Evolutionary conservation across 2,888 invertebrate species (phyloP).

Genomic region (Andrena bicolor): DNA sequence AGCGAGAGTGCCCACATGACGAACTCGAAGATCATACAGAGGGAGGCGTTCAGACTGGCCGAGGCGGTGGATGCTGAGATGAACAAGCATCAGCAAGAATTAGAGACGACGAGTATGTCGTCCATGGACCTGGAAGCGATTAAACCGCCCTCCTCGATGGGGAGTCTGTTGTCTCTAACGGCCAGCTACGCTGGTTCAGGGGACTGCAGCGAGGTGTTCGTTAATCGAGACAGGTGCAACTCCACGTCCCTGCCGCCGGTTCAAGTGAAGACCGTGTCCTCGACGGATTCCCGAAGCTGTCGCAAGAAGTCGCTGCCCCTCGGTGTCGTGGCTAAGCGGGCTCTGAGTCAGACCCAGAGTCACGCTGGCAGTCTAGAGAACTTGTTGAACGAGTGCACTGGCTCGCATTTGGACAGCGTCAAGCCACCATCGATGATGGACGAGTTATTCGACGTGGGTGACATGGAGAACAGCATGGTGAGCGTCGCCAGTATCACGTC

Average conservation of each 20-base stretch:
- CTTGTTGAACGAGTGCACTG: constrained; percentile 86
- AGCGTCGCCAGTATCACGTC: constrained; percentile 94
- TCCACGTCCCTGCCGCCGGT: constrained; percentile 76
- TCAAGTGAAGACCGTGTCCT: constrained; percentile 54
- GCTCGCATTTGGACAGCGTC: constrained; percentile 91
- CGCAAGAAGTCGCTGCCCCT: constrained; percentile 90
- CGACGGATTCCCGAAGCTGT: constrained; percentile 58
- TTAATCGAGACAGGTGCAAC: constrained; percentile 73
- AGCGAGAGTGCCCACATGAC: constrained; percentile 85
- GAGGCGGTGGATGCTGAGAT: constrained; percentile 86
- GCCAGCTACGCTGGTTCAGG: constrained; percentile 83
- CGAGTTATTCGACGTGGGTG: constrained; percentile 86
- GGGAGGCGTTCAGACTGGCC: constrained; percentile 91
- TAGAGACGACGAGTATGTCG: constrained; percentile 78
- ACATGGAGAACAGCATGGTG: constrained; percentile 93
- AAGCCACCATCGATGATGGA: constrained; percentile 95
- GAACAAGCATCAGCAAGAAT: constrained; percentile 77
- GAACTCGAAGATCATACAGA: constrained; percentile 90
- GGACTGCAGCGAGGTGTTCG: constrained; percentile 67
- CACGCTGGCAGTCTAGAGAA: constrained; percentile 88
- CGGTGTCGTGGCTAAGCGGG: constrained; percentile 90
- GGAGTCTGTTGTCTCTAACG: constrained; percentile 88
- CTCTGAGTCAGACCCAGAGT: constrained; percentile 87
- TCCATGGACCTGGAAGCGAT: constrained; percentile 91
- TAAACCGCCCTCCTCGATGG: constrained; percentile 92